Conservation (phyloP, 2,113 vertebrate species). For the Sakesphorus luctuosus region DNA sequence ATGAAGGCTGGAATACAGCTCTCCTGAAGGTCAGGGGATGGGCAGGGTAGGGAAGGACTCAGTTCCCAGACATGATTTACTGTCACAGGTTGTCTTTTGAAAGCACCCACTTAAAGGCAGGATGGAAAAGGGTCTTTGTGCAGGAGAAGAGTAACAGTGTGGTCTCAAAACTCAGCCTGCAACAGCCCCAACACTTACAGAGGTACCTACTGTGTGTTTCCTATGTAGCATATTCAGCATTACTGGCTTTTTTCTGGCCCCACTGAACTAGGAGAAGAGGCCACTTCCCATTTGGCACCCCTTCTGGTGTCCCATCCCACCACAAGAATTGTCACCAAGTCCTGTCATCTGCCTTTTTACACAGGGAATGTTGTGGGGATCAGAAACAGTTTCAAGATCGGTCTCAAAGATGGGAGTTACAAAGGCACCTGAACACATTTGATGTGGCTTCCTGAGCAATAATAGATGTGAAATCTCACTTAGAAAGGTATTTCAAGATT, state of each 20-base stretch:
- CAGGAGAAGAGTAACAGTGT: not conserved
- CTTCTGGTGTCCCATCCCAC: not conserved
- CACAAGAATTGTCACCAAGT: not conserved
- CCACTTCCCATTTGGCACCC: not conserved
- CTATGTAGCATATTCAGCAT: not conserved
- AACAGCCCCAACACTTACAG: not conserved
- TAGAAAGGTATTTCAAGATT: not conserved
- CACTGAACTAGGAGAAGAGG: not conserved
- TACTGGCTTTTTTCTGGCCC: not conserved
- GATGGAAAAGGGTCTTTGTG: not conserved
- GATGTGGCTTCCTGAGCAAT: not conserved
- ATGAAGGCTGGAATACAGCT: not conserved
- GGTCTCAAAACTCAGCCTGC: not conserved
- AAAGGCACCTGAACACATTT: not conserved
- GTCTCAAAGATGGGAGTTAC: not conserved
- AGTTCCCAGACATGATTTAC: not conserved
- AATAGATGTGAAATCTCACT: not conserved
- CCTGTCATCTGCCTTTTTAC: not conserved
- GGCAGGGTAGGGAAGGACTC: not conserved
- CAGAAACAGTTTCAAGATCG: not conserved
- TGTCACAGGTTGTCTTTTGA: not conserved
- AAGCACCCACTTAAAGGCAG: not conserved
- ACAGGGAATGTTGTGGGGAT: not conserved
- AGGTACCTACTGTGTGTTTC: not conserved
- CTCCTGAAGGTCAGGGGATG: not conserved